phyloP scores from a whole-genome alignment of 2,888 invertebrate species.

The Muschampia plurimacula region DNA sequence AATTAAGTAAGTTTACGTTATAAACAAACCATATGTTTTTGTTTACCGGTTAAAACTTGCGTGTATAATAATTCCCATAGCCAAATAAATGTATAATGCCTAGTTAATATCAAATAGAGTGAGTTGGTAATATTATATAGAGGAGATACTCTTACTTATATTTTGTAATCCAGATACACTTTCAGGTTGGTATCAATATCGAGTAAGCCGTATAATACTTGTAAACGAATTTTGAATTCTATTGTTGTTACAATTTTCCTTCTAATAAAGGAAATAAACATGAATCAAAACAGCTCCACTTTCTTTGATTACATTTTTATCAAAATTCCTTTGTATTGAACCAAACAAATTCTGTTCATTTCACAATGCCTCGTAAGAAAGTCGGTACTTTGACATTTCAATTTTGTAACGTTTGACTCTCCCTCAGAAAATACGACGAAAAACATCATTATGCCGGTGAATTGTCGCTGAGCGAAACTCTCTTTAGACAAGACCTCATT shows the following conservation, averaged over 20 bases:
- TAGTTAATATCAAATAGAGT: too few relatives aligned
- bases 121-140: too few relatives aligned
- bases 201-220: too few relatives aligned
- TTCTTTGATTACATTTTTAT: slow-evolving; percentile 1
- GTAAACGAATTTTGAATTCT: not conserved
- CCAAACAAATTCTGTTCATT: slow-evolving; percentile 5
- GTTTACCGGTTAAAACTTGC: too few relatives aligned
- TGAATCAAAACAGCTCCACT: not conserved
- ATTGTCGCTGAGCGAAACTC: slow-evolving; percentile 62
- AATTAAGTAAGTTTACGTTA: slow-evolving; percentile 59
- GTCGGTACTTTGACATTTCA: slow-evolving; percentile 14
- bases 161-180: too few relatives aligned
- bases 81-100: too few relatives aligned
- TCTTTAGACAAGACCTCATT: slow-evolving; percentile 62
- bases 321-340: slow-evolving; percentile 5
- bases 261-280: not conserved
- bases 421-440: slow-evolving; percentile 63
- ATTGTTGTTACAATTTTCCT: not conserved
- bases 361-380: slow-evolving; percentile 5
- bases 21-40: too few relatives aligned
- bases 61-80: too few relatives aligned
- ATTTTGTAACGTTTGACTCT: slow-evolving; percentile 29
- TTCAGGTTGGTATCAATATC: too few relatives aligned
- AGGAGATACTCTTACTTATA: too few relatives aligned
- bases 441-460: slow-evolving; percentile 61